Percentiles rank a stretch among this genome's conserved stretches.
phyloP scores from a whole-genome alignment of 1,140 invertebrate genomes.

The Aradophagus sp. region DNA sequence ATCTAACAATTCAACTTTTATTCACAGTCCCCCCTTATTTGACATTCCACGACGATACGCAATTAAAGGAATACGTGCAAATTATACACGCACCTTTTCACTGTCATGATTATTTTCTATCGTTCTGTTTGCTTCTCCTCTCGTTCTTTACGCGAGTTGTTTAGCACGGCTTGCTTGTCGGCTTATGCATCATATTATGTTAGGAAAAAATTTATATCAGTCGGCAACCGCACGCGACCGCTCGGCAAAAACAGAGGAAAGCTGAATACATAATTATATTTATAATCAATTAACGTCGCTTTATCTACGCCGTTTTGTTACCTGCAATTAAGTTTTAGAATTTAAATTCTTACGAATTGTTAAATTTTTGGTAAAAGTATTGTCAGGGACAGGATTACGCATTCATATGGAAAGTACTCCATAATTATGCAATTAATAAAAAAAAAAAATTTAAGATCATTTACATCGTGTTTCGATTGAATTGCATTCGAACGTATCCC shows the following conservation, averaged over 20 bases:
- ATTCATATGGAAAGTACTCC: no score
- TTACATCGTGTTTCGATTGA: not conserved
- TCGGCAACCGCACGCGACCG: constrained; percentile 17
- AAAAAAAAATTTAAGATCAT: no score
- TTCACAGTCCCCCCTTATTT: constrained; percentile 24
- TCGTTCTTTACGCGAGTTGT: constrained; percentile 27
- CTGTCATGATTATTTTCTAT: constrained; percentile 22
- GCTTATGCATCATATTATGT: constrained; percentile 29
- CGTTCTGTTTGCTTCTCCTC: constrained; percentile 26
- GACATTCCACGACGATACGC: constrained; percentile 44
- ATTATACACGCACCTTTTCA: constrained; percentile 57
- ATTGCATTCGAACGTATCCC: not conserved
- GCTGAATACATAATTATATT: constrained; percentile 6
- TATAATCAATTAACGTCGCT: constrained; percentile 23
- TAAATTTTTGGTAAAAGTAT: no score
- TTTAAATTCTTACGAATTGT: no score
- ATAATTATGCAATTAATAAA: no score
- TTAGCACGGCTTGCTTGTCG: constrained; percentile 17
- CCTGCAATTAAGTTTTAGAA: constrained; percentile 1
- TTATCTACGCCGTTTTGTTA: not conserved
- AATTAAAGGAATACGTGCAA: constrained; percentile 67
- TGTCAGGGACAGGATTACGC: no score
- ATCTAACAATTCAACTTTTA: constrained; percentile 42
- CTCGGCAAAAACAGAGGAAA: not conserved
- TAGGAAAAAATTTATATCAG: constrained; percentile 20